Base-by-base conservation (phyloP, 1,140 invertebrate species). In the Brachionus rotundiformis region DNA sequence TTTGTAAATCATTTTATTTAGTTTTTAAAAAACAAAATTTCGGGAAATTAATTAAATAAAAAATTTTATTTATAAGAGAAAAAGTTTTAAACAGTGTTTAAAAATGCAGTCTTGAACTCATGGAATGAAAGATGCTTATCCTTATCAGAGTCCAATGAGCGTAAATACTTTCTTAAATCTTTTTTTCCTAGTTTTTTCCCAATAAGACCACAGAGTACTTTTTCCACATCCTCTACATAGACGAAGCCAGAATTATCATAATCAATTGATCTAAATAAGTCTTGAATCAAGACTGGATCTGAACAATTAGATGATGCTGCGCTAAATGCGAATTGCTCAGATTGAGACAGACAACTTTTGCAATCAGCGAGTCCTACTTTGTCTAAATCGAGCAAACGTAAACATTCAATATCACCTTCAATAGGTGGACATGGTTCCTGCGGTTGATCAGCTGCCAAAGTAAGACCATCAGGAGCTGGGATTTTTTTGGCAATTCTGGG, bases 181-280 rank as follows among this genome's bases (percentile, higher is more conserved):
- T 47, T 73, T 23, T 44, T 73, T 25, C 36, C 27, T 41, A 73
- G 11, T 25, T 44, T 41, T 44, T 73, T 73, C 7, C 36, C 68
- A 73, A 44, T 73, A 1, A 73, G n/a, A 27, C 68, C 68, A 44
- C 39, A 44, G 36, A 73, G 36, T 4, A 73, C 68, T 73, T 73
- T 73, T 73, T 73, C 68, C 2, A 73, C 68, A 73, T 73, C 68
- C n/a, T 44, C 68, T 39, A 73, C 68, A 73, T 44, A 44, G 2
- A 73, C 68, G 27, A 25, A 31, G 41, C 68, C 68, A 41, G 19
- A 19, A 44, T 73, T 73, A 27, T 73, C n/a, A 25, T 41, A 73
- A 44, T 73, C 68, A 73, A 73, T 73, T 6, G 68, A 73, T 44
- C 68, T 73, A 27, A 73, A 73, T 23, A 73, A 27, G 23, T 73